Conservation (phyloP, 1,140 invertebrate species). For the Radopholus similis region DNA sequence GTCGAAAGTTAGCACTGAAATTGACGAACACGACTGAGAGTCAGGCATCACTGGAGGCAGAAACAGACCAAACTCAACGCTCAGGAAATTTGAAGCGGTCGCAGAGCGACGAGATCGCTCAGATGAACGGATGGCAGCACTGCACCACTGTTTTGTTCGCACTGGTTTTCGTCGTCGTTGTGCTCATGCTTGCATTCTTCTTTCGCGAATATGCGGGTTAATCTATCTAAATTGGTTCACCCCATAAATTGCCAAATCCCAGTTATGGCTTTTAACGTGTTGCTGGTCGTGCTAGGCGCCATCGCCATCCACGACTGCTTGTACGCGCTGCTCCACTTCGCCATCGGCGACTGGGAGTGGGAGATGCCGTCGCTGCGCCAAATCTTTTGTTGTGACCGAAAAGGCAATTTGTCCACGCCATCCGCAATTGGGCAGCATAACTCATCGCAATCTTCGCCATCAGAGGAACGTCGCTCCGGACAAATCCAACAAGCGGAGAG, state of each 20-base stretch:
- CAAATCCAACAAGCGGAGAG: too few relatives aligned
- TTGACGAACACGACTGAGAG: background rate
- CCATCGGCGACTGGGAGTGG: conserved; percentile 19
- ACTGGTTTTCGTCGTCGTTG: conserved; percentile 40
- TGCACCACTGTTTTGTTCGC: conserved; percentile 25
- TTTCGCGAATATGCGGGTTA: conserved; percentile 48
- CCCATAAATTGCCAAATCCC: conserved; percentile 22
- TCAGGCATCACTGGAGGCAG: background rate
- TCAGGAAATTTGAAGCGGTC: background rate
- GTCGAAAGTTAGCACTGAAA: background rate
- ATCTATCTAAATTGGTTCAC: background rate
- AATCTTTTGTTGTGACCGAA: conserved; percentile 2
- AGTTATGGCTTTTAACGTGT: conserved; percentile 50
- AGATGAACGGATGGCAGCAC: conserved; percentile 22
- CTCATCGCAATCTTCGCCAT: too few relatives aligned
- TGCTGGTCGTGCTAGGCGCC: conserved; percentile 46
- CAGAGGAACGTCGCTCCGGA: too few relatives aligned
- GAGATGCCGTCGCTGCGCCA: background rate
- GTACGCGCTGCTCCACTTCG: conserved; percentile 31
- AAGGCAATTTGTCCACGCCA: background rate
- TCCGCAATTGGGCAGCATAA: conserved; percentile 5
- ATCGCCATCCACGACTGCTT: conserved; percentile 36
- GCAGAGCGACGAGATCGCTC: background rate
- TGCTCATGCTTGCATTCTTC: conserved; percentile 50
- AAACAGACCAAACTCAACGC: background rate